Evolutionary conservation across 2,797 vertebrate species (phyloP).

Genomic region (Oreochromis grahami): DNA sequence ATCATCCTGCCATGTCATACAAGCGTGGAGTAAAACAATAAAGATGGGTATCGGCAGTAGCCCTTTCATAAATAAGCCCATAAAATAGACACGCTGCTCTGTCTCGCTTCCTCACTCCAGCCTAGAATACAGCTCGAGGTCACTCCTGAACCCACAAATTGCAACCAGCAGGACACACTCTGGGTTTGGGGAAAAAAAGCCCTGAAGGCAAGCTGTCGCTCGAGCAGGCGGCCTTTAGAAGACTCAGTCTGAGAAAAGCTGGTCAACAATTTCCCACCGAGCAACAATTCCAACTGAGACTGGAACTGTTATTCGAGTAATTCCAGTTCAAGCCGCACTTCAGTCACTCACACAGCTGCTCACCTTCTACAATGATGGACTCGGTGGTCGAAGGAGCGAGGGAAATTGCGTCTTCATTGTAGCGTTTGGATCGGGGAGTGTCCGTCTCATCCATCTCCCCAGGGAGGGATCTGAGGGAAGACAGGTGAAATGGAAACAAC

Average conservation of each 20-base stretch:
- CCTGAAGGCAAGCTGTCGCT: neutral
- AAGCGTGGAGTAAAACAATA: neutral
- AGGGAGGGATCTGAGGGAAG: slow-evolving; percentile 75
- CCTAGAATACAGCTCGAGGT: slow-evolving; percentile 44
- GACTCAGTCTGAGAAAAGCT: neutral
- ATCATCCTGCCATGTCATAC: neutral
- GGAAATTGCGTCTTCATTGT: slow-evolving; percentile 82
- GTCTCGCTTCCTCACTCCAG: slow-evolving; percentile 31
- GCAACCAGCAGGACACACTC: neutral
- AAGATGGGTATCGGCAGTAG: neutral
- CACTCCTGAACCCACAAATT: slow-evolving; percentile 20
- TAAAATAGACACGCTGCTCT: neutral
- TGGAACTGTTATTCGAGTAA: neutral
- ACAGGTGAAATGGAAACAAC: slow-evolving; percentile 6
- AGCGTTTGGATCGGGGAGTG: slow-evolving; percentile 79
- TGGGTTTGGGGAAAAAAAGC: slow-evolving; percentile 8
- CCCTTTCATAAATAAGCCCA: neutral
- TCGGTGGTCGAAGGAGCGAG: slow-evolving; percentile 83
- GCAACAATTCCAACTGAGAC: neutral
- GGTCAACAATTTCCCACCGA: neutral
- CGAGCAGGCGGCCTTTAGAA: neutral
- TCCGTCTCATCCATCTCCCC: slow-evolving; percentile 97
- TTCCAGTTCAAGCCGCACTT: neutral
- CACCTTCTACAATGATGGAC: slow-evolving; percentile 90
- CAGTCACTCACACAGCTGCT: neutral